Percentiles rank a stretch among this genome's conserved stretches.
Conservation (phyloP, 2,113 vertebrate genomes). For the Hypomesus transpacificus region DNA sequence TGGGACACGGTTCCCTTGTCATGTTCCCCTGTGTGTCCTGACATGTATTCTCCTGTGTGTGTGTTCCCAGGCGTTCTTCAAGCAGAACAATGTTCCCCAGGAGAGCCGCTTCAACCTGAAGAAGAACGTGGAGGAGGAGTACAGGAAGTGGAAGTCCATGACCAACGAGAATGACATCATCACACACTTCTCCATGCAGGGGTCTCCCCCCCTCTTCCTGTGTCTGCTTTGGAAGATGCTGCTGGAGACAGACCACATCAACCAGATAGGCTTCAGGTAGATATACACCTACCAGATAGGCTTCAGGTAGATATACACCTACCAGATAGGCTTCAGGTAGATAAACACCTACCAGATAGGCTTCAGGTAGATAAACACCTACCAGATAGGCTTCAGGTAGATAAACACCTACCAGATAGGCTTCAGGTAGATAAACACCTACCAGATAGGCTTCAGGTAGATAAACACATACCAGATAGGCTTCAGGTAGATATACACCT, state of each 20-base stretch:
- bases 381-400: not conserved
- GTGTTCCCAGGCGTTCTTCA: slow-evolving; percentile 89
- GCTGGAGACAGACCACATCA: slow-evolving; percentile 95
- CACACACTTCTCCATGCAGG: slow-evolving; percentile 91
- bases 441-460: not conserved
- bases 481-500: not conserved
- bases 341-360: not conserved
- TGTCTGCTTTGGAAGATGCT: slow-evolving; percentile 99
- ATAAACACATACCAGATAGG: not conserved
- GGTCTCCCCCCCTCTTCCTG: slow-evolving; percentile 92
- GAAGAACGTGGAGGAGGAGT: slow-evolving; percentile 98
- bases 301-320: not conserved
- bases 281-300: not conserved
- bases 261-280: slow-evolving; percentile 95
- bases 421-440: not conserved
- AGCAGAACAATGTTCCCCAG: slow-evolving; percentile 97
- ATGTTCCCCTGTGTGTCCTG: not conserved
- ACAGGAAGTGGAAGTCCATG: slow-evolving; percentile 99
- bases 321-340: not conserved
- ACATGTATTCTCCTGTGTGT: not conserved
- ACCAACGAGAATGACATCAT: slow-evolving; percentile 95
- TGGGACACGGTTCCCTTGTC: not conserved
- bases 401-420: not conserved
- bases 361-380: not conserved
- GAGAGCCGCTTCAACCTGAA: slow-evolving; percentile 98